Evolutionary conservation across 1,140 invertebrate species (phyloP), one percentile per base, ranked within the genome.

Genomic region (Oryzaephilus surinamensis): DNA sequence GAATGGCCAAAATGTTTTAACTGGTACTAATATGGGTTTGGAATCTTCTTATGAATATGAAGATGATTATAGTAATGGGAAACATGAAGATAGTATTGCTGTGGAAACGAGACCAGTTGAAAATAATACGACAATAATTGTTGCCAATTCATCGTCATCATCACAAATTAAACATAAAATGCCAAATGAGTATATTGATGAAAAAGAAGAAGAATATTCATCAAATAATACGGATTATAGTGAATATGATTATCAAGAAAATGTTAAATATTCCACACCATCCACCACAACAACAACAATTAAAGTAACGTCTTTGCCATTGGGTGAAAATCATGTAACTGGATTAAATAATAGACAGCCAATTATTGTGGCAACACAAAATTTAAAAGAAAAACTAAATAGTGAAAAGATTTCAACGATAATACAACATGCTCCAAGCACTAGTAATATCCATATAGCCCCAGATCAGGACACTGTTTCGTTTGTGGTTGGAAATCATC

Each of bases 381-480:
- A 60, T 32, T 32, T 63, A 14, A 32, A 52, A 15, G 58, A 62
- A 31, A 48, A 62, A 51, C 42, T 62, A 14, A 60, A 61, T 38
- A 55, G 51, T 21, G 59, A 63, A 48, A 58, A 51, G 38, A 54
- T 60, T 6, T 14, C 42, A 0, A 47, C 36, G 18, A 21, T 33
- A 19, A 20, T 37, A 16, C 52, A 62, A 16, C 56, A 64, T n/a
- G 56, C 52, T 7, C 71, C 73, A 16, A 73, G 71, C 40, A 72
- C 72, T 2, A 77, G 72, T 37, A 77, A 74, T 27, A 70, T 78
- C 23, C 69, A 74, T 21, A 72, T 78, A 21, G 69, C 72, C 0
- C 74, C 72, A 1, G 71, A 72, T 31, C 74, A 77, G 44, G 69
- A 76, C 35, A 74, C 71, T 1, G 73, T 76, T 4, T 72, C 73